Evolutionary conservation across 2,797 vertebrate genomes (phyloP), one percentile per base, ranked within the genome.

Genomic region (Pantherophis vulpinus): DNA sequence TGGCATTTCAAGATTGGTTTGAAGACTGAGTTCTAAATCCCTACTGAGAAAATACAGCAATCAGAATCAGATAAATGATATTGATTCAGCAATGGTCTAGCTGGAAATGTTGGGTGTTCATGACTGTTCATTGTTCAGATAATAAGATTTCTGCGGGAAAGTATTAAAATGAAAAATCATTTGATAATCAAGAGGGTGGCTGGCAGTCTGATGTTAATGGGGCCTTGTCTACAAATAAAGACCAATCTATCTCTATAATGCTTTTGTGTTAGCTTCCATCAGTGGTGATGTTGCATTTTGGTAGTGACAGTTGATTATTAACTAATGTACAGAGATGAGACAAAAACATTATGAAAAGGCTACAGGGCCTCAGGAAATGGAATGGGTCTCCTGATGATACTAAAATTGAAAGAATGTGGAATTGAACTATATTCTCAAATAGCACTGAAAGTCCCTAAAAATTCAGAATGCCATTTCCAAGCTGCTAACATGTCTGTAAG

Each of bases 31-130:
- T 96, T 96, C 90, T 95, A 95, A 95, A 94, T 94, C 88, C 94
- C 95, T 97, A 59, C n/a, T 96, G 95, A 96, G 87, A 97, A 93
- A 93, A 63, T 92, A 93, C 86, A 87, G 91, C 63, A 95, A 93
- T 97, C 42, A 32, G 95, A 96, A 95, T 96, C 92, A 96, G 93
- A 96, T 94, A 97, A 97, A 96, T 89, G 91, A 95, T 96, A 95
- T 92, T 96, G 93, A 95, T 94, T 96, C 93, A 94, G 16, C 87
- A 95, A 94, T 86, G 87, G 93, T 91, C 83, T 95, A 91, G 95
- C 94, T 95, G 94, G 95, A 94, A 95, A 94, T 93, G 88, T 56
- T 92, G 66, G 51, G 89, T 95, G 92, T 91, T 87, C 16, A 70
- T 93, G 93, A 94, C 63, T 97, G 42, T 42, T 92, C 16, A 14